Evolutionary conservation across 1,140 invertebrate genomes (phyloP).

Genomic region (Bombus balteatus): DNA sequence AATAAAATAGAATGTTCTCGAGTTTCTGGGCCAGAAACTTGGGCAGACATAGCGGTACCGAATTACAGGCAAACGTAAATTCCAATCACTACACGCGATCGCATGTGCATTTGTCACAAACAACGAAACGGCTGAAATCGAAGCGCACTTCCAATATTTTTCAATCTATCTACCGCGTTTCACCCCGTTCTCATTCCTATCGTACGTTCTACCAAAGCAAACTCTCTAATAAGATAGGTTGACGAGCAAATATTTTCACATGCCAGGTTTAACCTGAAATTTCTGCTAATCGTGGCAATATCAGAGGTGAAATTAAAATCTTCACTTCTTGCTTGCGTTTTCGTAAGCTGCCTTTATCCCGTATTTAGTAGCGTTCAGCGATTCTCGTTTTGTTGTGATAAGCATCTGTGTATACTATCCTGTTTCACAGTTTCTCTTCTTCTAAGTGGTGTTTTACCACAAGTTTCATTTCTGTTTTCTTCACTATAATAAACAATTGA

Average conservation of each 20-base stretch:
- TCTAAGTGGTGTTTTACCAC: too few species aligned
- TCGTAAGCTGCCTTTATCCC: not conserved
- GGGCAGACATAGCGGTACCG: not conserved
- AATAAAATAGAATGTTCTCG: not conserved
- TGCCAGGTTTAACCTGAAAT: not conserved
- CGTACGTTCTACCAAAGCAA: not conserved
- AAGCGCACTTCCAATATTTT: constrained; percentile 7
- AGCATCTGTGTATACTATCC: too few species aligned
- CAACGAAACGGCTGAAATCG: not conserved
- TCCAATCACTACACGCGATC: not conserved
- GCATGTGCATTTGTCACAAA: not conserved
- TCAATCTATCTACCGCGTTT: not conserved
- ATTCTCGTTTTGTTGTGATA: not conserved
- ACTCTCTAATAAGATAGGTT: not conserved
- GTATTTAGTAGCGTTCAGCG: not conserved
- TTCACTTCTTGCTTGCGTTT: not conserved
- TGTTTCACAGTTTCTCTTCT: too few species aligned
- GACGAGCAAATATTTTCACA: constrained; percentile 10
- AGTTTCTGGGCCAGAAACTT: not conserved
- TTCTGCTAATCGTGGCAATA: not conserved
- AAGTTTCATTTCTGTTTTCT: too few species aligned
- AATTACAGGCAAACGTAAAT: not conserved
- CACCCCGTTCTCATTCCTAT: not conserved
- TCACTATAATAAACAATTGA: too few species aligned
- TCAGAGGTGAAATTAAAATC: not conserved